Evolutionary conservation across 2,888 invertebrate genomes (phyloP), one percentile per base, ranked within the genome.

Genomic region (Diarsia mendica): DNA sequence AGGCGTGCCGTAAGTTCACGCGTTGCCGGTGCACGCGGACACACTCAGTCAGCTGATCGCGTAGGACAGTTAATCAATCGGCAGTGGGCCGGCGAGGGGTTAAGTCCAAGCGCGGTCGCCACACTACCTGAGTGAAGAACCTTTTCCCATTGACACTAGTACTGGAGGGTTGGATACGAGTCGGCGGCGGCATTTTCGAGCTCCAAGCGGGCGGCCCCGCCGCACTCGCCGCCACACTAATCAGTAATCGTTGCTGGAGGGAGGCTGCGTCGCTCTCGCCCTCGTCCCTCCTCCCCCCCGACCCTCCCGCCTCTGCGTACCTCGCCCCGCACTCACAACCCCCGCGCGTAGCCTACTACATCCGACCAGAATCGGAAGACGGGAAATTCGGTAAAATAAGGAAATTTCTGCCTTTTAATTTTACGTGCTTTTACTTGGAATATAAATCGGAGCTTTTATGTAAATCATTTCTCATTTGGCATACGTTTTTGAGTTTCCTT

Each of bases 221-320:
- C 95, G 93, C 93, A 91, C 94, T 90, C 94, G 93, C 95, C 95
- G 95, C 94, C 95, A 95, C 95, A 96, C 96, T 96, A 96, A 96
- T 96, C 96, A 96, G 96, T 96, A 96, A 96, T 96, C 96, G 96
- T 96, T 96, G 96, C 93, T 94, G 95, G 94, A 94, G 95, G 94
- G 96, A 96, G 96, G 96, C 96, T 96, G 96, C 95, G 95, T 93
- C 93, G 93, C 94, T 91, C 91, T 90, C 88, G 89, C 88, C 90
- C 85, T 85, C 89, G 85, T 86, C 70, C 85, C 88, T 79, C 85
- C 83, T 82, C 87, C 75, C 83, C 83, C 85, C 79, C 86, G 71
- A 82, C 85, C 79, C 86, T 58, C 58, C 58, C 88, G 88, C 87
- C 75, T 82, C 88, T 77, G 83, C 88, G 80, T 82, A 84, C 84